Evolutionary conservation across 37 sponge, comb jelly and placozoan species (phyloP), one percentile per base, ranked within the genome.

Genomic region (Agelas oroides): DNA sequence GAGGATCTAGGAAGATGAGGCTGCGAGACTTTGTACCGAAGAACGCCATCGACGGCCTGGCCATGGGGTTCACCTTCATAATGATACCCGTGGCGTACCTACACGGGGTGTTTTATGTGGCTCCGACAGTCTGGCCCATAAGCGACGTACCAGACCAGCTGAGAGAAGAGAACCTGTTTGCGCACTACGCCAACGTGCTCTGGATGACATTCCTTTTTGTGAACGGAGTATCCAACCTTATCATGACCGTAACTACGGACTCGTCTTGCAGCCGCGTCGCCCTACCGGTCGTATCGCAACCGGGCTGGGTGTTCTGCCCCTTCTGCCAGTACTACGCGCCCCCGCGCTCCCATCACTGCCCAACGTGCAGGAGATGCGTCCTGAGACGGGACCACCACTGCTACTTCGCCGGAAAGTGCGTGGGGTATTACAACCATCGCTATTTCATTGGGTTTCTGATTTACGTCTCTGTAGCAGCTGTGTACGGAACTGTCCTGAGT

Each of bases 331-430:
- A 55, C 38, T 73, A 91, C 57, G 70, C 89, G 0, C 96, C 96
- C 0, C 86, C 92, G 0, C 73, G 96, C 32, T 65, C 94, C 65
- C 78, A 76, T 46, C 96, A 96, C 75, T 96, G 96, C 55, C 73
- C 58, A 59, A 69, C 84, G 0, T 96, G 96, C 70, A 56, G 71
- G 40, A 76, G 46, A 39, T 96, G 96, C 63, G 82, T 94, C 1
- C 67, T 96, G 53, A 81, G 86, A 8, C 64, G 96, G 13, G 96
- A 96, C 78, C 96, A 96, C 54, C 96, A 96, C 72, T 96, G 96
- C 70, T 90, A 66, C 69, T 96, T 93, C 59, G 78, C 79, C 0
- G 94, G 94, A 1, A 82, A 63, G 52, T 96, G 96, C 64, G 41
- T 96, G 1, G 96, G 96, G 1, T 94, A 80, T 46, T 65, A 90